These are phyloP conservation scores for Gallinago nigripennis DNA, from an alignment of 2,797 vertebrate species.

Conservation along the genomic window DNA sequence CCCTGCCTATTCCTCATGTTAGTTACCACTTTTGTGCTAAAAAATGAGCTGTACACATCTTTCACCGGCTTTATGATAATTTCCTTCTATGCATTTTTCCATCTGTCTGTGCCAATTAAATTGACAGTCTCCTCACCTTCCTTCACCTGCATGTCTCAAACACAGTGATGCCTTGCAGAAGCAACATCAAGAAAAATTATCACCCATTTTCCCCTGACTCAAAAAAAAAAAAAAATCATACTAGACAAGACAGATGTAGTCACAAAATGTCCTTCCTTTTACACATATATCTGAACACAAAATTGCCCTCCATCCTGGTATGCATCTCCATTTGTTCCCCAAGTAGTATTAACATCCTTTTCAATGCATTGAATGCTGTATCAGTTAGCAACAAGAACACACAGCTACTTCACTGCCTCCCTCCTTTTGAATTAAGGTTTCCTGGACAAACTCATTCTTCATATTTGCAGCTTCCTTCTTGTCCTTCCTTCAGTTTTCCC, in stretches of 20 bases:
- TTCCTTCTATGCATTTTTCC: background rate
- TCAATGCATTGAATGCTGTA: background rate
- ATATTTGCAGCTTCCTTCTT: background rate
- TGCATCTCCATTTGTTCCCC: background rate
- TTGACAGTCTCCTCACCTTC: background rate
- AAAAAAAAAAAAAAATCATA: background rate
- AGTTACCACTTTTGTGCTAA: background rate
- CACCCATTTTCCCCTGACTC: background rate
- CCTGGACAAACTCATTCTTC: background rate
- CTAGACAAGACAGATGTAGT: background rate
- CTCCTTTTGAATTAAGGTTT: background rate
- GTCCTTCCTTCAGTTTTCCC: background rate
- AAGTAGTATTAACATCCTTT: background rate
- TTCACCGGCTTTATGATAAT: background rate
- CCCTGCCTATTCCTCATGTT: too few relatives aligned
- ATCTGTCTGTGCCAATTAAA: background rate
- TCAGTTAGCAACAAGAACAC: accelerated
- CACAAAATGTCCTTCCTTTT: background rate
- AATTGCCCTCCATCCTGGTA: too few relatives aligned
- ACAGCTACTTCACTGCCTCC: background rate
- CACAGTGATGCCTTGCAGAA: background rate
- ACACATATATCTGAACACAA: background rate
- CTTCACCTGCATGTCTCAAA: background rate
- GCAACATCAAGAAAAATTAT: background rate
- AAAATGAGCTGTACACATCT: background rate